A percentile compares a stretch with the other conserved stretches of the same genome.
Evolutionary conservation across 2,113 vertebrate genomes (phyloP).

Genomic region (Corythornis vintsioides): DNA sequence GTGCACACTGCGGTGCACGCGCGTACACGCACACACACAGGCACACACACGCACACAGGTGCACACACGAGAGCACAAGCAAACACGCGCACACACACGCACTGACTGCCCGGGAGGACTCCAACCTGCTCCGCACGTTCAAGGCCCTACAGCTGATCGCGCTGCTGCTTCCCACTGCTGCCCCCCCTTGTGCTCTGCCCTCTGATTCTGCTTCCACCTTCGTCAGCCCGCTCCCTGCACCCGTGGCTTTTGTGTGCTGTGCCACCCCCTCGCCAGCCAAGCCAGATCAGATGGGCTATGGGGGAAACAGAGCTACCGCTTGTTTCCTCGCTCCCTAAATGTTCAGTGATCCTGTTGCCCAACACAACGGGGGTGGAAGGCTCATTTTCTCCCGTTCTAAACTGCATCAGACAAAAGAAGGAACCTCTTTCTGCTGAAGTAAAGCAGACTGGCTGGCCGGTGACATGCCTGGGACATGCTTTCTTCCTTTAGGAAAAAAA

Average conservation of each 20-base stretch:
- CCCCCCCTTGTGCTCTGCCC: neutral
- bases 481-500: neutral
- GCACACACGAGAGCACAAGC: neutral
- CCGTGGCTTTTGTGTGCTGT: neutral
- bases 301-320: neutral
- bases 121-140: accelerated
- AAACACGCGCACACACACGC: neutral
- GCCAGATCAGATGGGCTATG: neutral
- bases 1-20: neutral
- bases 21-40: neutral
- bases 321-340: neutral
- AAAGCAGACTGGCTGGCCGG: neutral
- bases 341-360: neutral
- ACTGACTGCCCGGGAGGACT: neutral
- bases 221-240: neutral
- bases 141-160: neutral
- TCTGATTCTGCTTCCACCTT: neutral
- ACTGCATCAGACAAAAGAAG: neutral
- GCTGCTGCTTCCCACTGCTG: neutral
- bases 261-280: neutral
- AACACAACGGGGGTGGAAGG: neutral
- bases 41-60: neutral
- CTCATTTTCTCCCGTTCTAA: neutral
- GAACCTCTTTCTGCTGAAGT: neutral
- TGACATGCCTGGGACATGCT: neutral